Percentiles rank a stretch among this genome's conserved stretches.
These are phyloP conservation scores for Amblyjoppa proteus DNA, from an alignment of 2,888 invertebrate species.

Conservation along the genomic window DNA sequence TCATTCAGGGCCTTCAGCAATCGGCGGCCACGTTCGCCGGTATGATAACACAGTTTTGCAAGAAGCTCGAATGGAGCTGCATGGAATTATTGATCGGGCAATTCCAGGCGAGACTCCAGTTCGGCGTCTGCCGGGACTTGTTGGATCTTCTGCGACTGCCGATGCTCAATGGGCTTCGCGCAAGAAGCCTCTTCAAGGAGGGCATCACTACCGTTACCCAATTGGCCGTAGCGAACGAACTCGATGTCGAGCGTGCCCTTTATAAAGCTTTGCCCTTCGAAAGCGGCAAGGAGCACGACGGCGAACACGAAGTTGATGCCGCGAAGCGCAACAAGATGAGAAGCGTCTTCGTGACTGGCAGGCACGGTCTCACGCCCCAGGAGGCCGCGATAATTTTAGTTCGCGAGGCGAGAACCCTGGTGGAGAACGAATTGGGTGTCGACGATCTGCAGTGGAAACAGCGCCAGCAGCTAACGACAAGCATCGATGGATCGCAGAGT, in stretches of 20 bases:
- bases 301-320: constrained; percentile 89
- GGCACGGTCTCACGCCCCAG: constrained; percentile 91
- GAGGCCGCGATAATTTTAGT: constrained; percentile 94
- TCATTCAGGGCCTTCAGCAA: constrained; percentile 97
- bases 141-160: constrained; percentile 95
- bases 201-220: constrained; percentile 92
- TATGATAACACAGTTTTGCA: constrained; percentile 98
- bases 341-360: constrained; percentile 92
- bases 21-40: constrained; percentile 97
- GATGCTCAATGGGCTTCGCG: constrained; percentile 93
- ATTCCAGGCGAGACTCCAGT: constrained; percentile 97
- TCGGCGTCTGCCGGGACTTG: constrained; percentile 96
- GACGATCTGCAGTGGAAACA: constrained; percentile 89
- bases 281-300: constrained; percentile 90
- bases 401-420: constrained; percentile 90
- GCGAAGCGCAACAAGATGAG: constrained; percentile 89
- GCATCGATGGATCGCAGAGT: constrained; percentile 59
- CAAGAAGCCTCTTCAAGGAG: constrained; percentile 92
- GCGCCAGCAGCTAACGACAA: constrained; percentile 69
- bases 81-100: constrained; percentile 95
- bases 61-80: constrained; percentile 96
- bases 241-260: constrained; percentile 91
- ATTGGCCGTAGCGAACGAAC: constrained; percentile 91
- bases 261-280: constrained; percentile 94
- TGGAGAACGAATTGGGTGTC: constrained; percentile 90